phyloP scores from a whole-genome alignment of 2,797 vertebrate genomes.

The Propithecus deckenii region DNA sequence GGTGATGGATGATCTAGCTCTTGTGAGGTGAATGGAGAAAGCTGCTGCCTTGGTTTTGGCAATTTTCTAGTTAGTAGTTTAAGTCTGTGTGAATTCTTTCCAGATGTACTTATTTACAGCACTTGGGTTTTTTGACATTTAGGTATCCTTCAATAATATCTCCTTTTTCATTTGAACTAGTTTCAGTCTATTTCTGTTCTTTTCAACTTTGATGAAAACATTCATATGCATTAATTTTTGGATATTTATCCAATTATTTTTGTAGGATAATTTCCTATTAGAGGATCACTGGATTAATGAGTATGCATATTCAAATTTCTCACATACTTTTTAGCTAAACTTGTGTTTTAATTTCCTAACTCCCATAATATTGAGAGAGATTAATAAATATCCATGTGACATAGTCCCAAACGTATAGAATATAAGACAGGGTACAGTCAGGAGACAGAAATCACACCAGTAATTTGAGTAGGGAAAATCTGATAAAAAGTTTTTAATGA shows the following conservation, averaged over 20 bases:
- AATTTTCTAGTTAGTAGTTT: background rate
- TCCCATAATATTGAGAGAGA: background rate
- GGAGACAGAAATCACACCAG: background rate
- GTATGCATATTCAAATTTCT: constrained; percentile 22
- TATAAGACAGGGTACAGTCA: background rate
- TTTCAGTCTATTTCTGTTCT: background rate
- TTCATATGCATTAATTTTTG: background rate
- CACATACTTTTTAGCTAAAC: background rate
- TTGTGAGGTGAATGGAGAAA: background rate
- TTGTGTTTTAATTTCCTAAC: constrained; percentile 14
- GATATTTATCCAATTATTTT: background rate
- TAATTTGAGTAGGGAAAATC: background rate
- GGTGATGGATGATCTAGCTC: background rate
- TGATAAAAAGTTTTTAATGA: background rate
- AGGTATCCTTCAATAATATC: background rate
- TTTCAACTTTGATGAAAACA: constrained; percentile 32
- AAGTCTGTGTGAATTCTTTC: background rate
- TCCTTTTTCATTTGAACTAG: background rate
- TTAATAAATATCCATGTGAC: background rate
- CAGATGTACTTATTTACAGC: background rate
- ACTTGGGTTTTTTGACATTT: background rate
- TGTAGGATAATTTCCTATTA: background rate
- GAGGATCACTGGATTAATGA: background rate
- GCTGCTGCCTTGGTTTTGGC: background rate
- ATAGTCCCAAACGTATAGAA: background rate